A percentile compares a stretch with the other conserved stretches of the same genome.
phyloP scores from a whole-genome alignment of 2,888 invertebrate species.

The Hirtodrosophila trivittata region DNA sequence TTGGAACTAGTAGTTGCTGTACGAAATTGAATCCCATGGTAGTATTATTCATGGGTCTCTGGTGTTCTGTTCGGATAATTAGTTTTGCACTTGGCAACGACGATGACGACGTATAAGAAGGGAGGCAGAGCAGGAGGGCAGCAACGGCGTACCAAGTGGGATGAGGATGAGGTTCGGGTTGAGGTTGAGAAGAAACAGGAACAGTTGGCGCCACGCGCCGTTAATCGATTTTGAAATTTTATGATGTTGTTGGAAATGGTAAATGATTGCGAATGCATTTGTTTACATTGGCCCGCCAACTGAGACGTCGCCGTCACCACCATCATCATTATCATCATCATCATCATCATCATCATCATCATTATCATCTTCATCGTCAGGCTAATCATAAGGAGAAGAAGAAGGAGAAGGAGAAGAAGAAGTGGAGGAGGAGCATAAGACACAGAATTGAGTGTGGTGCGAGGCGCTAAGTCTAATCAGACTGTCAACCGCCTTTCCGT shows the following conservation, averaged over 20 bases:
- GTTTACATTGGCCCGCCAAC: constrained; percentile 17
- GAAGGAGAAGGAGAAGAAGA: neutral
- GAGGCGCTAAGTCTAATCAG: constrained; percentile 38
- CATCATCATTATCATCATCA: constrained; percentile 10
- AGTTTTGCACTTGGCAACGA: constrained; percentile 45
- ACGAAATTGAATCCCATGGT: constrained; percentile 47
- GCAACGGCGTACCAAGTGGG: no score
- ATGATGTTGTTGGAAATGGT: constrained; percentile 36
- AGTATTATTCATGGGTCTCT: constrained; percentile 48
- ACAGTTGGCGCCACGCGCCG: constrained; percentile 56
- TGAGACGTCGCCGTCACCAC: neutral
- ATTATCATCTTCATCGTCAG: constrained; percentile 22
- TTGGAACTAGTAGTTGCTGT: constrained; percentile 2
- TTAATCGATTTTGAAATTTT: constrained; percentile 52
- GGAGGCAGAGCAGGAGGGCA: neutral
- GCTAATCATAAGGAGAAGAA: constrained; percentile 30
- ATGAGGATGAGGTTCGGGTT: neutral
- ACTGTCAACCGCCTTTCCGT: constrained; percentile 36
- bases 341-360: neutral
- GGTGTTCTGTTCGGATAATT: constrained; percentile 45
- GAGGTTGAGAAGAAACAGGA: constrained; percentile 15
- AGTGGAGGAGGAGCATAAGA: no score
- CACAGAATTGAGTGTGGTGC: neutral
- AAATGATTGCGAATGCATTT: constrained; percentile 28
- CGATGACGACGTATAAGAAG: constrained; percentile 7